These are phyloP conservation scores for Tachysurus fulvidraco DNA, from an alignment of 2,113 vertebrate genomes.

Conservation along the genomic window DNA sequence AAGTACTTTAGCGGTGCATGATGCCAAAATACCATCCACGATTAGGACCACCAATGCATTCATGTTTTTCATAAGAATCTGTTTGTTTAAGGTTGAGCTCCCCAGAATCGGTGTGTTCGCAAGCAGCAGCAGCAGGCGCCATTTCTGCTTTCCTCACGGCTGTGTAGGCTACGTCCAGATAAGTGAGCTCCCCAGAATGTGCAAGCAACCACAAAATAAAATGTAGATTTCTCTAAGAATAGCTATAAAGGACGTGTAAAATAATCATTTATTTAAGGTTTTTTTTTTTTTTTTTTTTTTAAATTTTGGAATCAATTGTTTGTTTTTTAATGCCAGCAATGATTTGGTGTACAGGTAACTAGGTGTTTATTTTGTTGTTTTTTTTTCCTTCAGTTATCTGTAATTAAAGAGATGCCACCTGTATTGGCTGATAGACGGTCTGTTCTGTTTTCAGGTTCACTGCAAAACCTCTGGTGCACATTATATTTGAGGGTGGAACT, in stretches of 20 bases:
- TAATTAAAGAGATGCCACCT: no score
- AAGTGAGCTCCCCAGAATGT: slow-evolving; percentile 85
- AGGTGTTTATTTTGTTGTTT: no score
- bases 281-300: not conserved
- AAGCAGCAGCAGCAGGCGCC: no score
- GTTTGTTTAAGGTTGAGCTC: slow-evolving; percentile 77
- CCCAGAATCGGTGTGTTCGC: slow-evolving; percentile 90
- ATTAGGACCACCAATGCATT: not conserved
- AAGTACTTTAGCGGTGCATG: slow-evolving; percentile 57
- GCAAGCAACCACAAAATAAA: slow-evolving; percentile 93
- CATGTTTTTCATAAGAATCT: not conserved
- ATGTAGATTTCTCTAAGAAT: slow-evolving; percentile 68
- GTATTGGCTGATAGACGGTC: no score
- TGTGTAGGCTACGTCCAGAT: no score
- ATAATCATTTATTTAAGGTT: not conserved
- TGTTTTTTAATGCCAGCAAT: no score
- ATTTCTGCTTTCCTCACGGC: no score
- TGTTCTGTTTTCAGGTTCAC: no score
- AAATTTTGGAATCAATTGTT: not conserved
- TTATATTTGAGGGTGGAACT: no score
- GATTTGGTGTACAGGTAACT: no score
- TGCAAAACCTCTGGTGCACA: no score
- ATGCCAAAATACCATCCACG: not conserved
- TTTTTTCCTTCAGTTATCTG: no score
- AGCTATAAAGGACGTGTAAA: not conserved